Conservation (phyloP, 2,888 invertebrate genomes). For the Empis stercorea region DNA sequence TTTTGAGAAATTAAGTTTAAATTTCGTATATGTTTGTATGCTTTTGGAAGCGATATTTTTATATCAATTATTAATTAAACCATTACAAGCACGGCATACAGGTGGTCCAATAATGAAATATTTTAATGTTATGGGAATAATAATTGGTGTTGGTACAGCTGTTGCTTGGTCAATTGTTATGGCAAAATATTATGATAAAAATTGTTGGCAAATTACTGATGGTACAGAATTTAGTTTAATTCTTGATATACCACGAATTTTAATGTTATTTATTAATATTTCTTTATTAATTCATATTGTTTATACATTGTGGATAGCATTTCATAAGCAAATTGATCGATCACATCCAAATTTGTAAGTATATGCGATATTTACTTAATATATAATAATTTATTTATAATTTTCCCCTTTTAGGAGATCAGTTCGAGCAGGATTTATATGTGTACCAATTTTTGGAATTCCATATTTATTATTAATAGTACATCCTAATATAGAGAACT, state of each 20-base stretch:
- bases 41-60: conserved; percentile 51
- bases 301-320: conserved; percentile 49
- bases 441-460: conserved; percentile 56
- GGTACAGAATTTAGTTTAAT: conserved; percentile 46
- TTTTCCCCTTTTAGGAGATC: conserved; percentile 38
- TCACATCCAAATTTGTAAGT: conserved; percentile 11
- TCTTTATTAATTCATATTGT: conserved; percentile 49
- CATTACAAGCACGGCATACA: conserved; percentile 42
- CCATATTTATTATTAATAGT: conserved; percentile 51
- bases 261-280: conserved; percentile 44
- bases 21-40: conserved; percentile 56
- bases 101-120: conserved; percentile 33
- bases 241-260: conserved; percentile 45
- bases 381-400: no score
- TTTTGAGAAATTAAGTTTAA: conserved; percentile 42
- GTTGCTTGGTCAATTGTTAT: conserved; percentile 43
- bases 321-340: conserved; percentile 32
- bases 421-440: conserved; percentile 50
- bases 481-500: conserved; percentile 40
- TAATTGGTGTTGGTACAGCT: conserved; percentile 40
- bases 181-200: conserved; percentile 38
- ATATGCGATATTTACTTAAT: background rate
- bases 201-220: conserved; percentile 50
- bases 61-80: conserved; percentile 51
- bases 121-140: conserved; percentile 37